These are phyloP conservation scores for Tenrec ecaudatus DNA, from an alignment of 2,113 vertebrate genomes.

Conservation along the genomic window DNA sequence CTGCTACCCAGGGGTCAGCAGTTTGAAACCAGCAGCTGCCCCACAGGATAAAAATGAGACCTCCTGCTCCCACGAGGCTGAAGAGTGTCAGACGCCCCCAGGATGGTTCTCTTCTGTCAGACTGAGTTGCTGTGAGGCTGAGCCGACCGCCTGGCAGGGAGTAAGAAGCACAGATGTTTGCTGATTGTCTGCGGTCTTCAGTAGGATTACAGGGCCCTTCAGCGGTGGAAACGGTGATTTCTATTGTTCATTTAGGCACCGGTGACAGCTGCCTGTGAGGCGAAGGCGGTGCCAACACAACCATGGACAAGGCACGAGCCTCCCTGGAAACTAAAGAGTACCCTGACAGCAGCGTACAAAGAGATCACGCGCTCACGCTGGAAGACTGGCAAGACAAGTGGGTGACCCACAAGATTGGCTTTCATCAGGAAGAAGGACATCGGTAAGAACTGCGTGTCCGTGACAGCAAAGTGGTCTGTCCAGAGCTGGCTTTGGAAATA, in stretches of 20 bases:
- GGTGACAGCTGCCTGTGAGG: constrained; percentile 7
- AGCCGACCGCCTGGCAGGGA: too few species aligned
- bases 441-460: constrained; percentile 82
- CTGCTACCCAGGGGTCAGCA: too few species aligned
- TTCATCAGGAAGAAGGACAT: constrained; percentile 88
- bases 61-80: too few species aligned
- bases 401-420: constrained; percentile 85
- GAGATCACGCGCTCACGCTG: constrained; percentile 82
- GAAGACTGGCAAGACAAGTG: constrained; percentile 91
- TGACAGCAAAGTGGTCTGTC: neutral
- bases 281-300: accelerated
- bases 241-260: constrained; percentile 25
- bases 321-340: neutral
- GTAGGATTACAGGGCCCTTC: neutral
- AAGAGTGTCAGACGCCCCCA: too few species aligned
- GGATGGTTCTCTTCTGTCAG: too few species aligned
- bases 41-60: too few species aligned
- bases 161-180: too few species aligned
- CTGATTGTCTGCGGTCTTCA: neutral
- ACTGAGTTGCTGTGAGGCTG: too few species aligned
- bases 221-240: neutral
- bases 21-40: too few species aligned
- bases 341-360: constrained; percentile 70
- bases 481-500: constrained; percentile 42
- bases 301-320: constrained; percentile 66